Conservation (phyloP, 2,888 invertebrate genomes). For the Stenolophus ochropezus region DNA sequence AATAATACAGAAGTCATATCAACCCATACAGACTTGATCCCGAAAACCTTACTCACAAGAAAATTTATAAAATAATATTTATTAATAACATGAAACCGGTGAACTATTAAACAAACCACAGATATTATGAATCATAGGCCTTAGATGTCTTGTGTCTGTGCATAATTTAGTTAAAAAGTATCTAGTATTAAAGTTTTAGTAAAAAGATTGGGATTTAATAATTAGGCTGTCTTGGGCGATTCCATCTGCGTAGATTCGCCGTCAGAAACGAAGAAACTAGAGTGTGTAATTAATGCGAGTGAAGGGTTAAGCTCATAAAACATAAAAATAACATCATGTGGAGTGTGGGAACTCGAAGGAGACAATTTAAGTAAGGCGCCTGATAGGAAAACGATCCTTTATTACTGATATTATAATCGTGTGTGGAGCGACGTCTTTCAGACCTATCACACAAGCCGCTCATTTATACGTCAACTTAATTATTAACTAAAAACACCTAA, state of each 20-base stretch:
- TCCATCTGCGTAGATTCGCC: slow-evolving; percentile 12
- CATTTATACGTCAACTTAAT: slow-evolving; percentile 59
- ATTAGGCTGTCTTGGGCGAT: slow-evolving; percentile 31
- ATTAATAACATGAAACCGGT: too few species aligned
- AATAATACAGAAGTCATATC: too few species aligned
- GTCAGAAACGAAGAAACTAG: slow-evolving; percentile 29
- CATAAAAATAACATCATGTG: slow-evolving; percentile 31
- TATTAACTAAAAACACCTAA: slow-evolving; percentile 57
- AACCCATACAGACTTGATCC: too few species aligned
- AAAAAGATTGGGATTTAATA: slow-evolving; percentile 5
- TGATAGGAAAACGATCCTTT: slow-evolving; percentile 57
- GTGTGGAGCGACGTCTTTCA: slow-evolving; percentile 29
- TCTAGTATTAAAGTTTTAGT: neutral
- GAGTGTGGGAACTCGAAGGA: slow-evolving; percentile 29
- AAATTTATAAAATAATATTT: too few species aligned
- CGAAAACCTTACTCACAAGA: too few species aligned
- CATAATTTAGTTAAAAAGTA: too few species aligned
- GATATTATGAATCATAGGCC: too few species aligned
- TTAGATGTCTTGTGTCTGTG: too few species aligned
- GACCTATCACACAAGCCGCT: slow-evolving; percentile 33
- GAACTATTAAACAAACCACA: too few species aligned
- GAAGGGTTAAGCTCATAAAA: slow-evolving; percentile 41
- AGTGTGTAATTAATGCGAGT: slow-evolving; percentile 45
- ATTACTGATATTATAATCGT: slow-evolving; percentile 59
- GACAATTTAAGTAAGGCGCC: slow-evolving; percentile 42